phyloP scores from a whole-genome alignment of 2,113 vertebrate genomes.

The Suricata suricatta region DNA sequence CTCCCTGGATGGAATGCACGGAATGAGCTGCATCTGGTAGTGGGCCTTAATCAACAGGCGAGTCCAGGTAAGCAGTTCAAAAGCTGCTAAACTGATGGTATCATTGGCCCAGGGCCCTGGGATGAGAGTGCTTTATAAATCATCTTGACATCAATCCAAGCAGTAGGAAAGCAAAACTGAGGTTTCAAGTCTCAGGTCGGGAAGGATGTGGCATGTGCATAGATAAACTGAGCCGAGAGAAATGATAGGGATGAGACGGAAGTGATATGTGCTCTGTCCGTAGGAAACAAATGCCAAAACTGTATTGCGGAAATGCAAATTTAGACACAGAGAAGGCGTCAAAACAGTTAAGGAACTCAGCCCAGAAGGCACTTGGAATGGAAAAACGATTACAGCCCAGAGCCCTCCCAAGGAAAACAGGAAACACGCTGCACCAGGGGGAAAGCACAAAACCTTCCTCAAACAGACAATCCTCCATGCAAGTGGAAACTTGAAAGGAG shows the following conservation, averaged over 20 bases:
- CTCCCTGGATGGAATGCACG: neutral
- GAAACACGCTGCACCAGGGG: neutral
- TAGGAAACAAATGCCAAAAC: neutral
- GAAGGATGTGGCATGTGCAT: neutral
- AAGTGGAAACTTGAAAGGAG: conserved; percentile 63
- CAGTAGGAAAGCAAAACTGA: conserved; percentile 48
- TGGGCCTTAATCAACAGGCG: neutral
- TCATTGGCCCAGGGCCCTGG: neutral
- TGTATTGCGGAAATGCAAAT: neutral
- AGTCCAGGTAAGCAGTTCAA: conserved; percentile 22
- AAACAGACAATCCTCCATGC: conserved; percentile 14
- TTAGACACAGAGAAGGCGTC: neutral
- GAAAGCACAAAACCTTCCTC: conserved; percentile 37
- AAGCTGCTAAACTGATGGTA: conserved; percentile 22
- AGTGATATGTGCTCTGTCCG: neutral
- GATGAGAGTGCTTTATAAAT: conserved; percentile 51
- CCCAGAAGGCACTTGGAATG: conserved; percentile 29
- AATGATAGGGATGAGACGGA: neutral
- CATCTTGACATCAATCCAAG: conserved; percentile 43
- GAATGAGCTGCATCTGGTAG: neutral
- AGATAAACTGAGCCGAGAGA: neutral
- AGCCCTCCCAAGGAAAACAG: conserved; percentile 66
- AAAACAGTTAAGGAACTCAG: conserved; percentile 42
- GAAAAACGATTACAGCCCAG: conserved; percentile 50
- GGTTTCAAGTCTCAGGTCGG: neutral